Percentiles rank a stretch among this genome's conserved stretches.
These are phyloP conservation scores for Hypsibius dujardini DNA, from an alignment of 1,140 invertebrate genomes.

Conservation along the genomic window DNA sequence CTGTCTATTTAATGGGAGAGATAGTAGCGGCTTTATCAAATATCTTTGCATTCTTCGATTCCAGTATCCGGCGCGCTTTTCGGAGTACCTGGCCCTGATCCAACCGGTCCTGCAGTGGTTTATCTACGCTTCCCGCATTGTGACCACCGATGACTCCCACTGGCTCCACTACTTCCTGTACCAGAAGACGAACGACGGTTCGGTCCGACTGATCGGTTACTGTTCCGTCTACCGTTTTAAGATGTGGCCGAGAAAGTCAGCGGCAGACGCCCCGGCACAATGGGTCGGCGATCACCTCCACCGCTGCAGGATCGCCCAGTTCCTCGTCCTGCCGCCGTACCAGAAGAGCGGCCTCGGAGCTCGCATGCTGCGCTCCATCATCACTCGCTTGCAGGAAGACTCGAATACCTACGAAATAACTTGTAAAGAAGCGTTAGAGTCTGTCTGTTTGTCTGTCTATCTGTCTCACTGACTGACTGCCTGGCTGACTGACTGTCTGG, in stretches of 20 bases:
- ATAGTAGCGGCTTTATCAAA: too few relatives aligned
- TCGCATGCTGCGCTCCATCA: not conserved
- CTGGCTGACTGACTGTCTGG: not conserved
- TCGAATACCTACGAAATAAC: not conserved
- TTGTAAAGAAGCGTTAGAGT: not conserved
- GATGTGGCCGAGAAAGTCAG: not conserved
- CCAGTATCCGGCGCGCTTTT: not conserved
- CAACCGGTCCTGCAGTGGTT: not conserved
- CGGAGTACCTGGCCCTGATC: not conserved
- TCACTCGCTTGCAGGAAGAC: not conserved
- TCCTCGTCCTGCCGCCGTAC: not conserved
- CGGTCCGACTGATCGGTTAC: not conserved
- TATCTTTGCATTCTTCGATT: too few relatives aligned
- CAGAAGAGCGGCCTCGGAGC: not conserved
- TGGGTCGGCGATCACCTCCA: not conserved
- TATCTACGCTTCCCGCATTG: constrained; percentile 4
- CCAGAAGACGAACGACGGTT: not conserved
- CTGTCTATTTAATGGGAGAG: too few relatives aligned
- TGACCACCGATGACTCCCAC: not conserved
- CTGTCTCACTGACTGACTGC: too few relatives aligned
- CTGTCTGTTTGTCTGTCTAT: too few relatives aligned
- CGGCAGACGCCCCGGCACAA: not conserved
- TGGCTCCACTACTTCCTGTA: constrained; percentile 6
- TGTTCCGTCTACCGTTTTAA: not conserved
- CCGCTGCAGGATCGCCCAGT: not conserved